phyloP scores from a whole-genome alignment of 2,888 invertebrate genomes.

The Muschampia plurimacula region DNA sequence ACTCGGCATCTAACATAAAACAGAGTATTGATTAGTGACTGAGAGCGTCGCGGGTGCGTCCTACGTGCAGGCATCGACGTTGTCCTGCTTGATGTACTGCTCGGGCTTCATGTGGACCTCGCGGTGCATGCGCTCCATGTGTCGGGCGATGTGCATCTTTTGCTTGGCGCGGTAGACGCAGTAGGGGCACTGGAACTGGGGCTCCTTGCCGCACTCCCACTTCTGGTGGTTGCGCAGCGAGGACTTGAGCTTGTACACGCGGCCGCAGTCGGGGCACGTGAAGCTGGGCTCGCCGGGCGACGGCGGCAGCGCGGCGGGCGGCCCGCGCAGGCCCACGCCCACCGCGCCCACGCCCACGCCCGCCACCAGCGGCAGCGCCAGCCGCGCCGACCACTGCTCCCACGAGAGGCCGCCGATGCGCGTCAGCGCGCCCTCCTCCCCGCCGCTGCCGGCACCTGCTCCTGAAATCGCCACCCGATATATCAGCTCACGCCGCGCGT shows the following conservation, averaged over 20 bases:
- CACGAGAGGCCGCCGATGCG: slow-evolving; percentile 89
- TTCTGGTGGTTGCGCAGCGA: slow-evolving; percentile 93
- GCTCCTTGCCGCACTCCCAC: slow-evolving; percentile 95
- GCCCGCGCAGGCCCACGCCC: too few relatives aligned
- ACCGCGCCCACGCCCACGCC: slow-evolving; percentile 82
- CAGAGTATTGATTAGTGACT: slow-evolving; percentile 25
- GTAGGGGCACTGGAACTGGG: slow-evolving; percentile 93
- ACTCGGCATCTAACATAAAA: slow-evolving; percentile 16
- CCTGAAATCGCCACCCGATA: slow-evolving; percentile 43
- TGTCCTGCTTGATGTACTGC: slow-evolving; percentile 79
- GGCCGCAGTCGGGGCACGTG: slow-evolving; percentile 93
- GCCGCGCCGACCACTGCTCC: slow-evolving; percentile 91
- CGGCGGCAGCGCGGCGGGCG: slow-evolving; percentile 53
- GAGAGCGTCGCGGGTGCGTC: slow-evolving; percentile 18
- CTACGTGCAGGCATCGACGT: slow-evolving; percentile 83
- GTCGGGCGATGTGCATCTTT: slow-evolving; percentile 93
- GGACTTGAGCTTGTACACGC: slow-evolving; percentile 94
- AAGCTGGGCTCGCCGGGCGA: slow-evolving; percentile 86
- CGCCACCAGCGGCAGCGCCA: slow-evolving; percentile 89
- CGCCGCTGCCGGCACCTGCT: slow-evolving; percentile 53
- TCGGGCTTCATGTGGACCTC: slow-evolving; percentile 85
- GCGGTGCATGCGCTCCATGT: slow-evolving; percentile 94
- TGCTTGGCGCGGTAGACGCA: slow-evolving; percentile 94
- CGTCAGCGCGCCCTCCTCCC: slow-evolving; percentile 88
- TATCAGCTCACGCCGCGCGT: slow-evolving; percentile 12